A percentile compares a stretch with the other conserved stretches of the same genome.
Conservation (phyloP, 2,113 vertebrate genomes). For the Aramus guarauna region DNA sequence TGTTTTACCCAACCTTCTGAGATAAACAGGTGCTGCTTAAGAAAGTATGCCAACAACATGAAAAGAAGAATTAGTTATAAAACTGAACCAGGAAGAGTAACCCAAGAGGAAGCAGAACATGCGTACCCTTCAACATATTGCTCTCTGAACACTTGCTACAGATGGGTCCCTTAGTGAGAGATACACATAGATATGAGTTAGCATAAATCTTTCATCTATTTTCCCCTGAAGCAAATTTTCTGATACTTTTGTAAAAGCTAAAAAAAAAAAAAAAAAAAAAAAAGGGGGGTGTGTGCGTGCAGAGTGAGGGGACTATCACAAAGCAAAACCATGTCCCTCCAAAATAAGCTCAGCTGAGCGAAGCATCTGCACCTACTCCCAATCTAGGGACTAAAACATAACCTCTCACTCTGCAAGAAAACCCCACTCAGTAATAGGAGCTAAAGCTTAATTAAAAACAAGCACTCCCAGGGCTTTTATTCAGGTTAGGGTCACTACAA, state of each 20-base stretch:
- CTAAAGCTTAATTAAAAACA: not conserved
- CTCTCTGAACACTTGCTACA: not conserved
- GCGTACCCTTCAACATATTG: not conserved
- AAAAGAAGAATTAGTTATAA: not conserved
- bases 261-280: no score
- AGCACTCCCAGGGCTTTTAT: not conserved
- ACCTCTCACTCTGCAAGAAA: not conserved
- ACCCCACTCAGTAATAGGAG: not conserved
- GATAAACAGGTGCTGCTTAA: not conserved
- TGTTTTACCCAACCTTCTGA: not conserved
- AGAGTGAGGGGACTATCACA: not conserved
- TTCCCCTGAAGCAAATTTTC: not conserved
- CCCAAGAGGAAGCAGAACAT: not conserved
- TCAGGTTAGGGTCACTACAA: not conserved
- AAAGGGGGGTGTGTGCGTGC: no score
- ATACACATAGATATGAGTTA: not conserved
- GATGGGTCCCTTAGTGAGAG: not conserved
- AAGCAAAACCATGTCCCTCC: not conserved
- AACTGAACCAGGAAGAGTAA: not conserved
- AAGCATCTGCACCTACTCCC: not conserved
- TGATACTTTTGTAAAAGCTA: not conserved
- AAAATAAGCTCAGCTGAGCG: not conserved
- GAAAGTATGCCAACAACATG: not conserved
- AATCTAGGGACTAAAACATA: not conserved
- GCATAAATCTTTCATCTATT: not conserved